Conservation (phyloP, 2,888 invertebrate genomes). For the Ophraella communa region DNA sequence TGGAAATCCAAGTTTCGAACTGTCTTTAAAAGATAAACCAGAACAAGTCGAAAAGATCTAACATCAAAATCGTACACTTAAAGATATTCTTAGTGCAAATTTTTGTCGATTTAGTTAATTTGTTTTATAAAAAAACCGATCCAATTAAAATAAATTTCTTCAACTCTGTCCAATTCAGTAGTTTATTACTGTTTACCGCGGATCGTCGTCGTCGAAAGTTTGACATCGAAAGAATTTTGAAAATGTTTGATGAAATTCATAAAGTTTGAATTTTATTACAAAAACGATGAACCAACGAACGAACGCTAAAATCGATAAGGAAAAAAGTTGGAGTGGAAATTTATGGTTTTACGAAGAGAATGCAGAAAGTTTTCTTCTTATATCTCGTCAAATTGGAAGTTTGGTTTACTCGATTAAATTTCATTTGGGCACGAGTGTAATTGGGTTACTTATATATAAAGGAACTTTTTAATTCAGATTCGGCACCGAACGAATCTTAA, state of each 20-base stretch:
- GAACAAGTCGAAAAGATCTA: too few species aligned
- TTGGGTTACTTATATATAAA: slow-evolving; percentile 21
- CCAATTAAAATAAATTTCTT: neutral
- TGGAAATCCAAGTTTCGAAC: too few species aligned
- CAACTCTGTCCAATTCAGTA: neutral
- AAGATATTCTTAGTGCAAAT: too few species aligned
- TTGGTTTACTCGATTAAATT: slow-evolving; percentile 32
- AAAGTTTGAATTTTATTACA: slow-evolving; percentile 38
- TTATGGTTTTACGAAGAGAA: slow-evolving; percentile 37
- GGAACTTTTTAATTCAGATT: slow-evolving; percentile 5
- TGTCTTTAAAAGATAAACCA: too few species aligned
- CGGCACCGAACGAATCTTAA: neutral
- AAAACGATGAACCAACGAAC: slow-evolving; percentile 28
- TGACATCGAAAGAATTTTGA: slow-evolving; percentile 39
- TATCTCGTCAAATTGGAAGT: slow-evolving; percentile 26
- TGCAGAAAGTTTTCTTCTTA: slow-evolving; percentile 21
- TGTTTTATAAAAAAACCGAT: neutral
- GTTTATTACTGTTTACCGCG: slow-evolving; percentile 4
- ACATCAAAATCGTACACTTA: too few species aligned
- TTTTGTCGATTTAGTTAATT: neutral
- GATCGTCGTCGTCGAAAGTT: slow-evolving; percentile 37
- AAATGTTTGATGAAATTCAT: slow-evolving; percentile 40
- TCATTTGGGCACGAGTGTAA: slow-evolving; percentile 17
- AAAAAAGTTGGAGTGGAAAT: slow-evolving; percentile 39
- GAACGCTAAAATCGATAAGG: slow-evolving; percentile 38